A percentile compares a stretch with the other conserved stretches of the same genome.
Conservation (phyloP, 1,140 invertebrate species). For the Cotesia vestalis region DNA sequence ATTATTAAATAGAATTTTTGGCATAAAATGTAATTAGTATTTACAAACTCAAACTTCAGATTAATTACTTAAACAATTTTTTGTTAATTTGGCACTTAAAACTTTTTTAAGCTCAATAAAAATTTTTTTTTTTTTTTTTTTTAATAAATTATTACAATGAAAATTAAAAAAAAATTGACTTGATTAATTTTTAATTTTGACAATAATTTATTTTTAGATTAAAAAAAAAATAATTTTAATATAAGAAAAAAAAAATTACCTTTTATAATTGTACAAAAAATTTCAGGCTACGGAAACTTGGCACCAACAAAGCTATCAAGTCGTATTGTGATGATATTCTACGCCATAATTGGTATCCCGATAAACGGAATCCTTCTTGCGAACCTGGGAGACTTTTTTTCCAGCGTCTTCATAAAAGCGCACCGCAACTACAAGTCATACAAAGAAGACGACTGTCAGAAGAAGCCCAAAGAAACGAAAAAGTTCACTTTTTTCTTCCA, state of each 20-base stretch:
- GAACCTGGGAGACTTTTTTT: conserved; percentile 83
- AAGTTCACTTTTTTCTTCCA: conserved; percentile 78
- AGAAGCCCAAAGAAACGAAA: conserved; percentile 67
- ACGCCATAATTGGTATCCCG: conserved; percentile 93
- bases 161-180: too few relatives aligned
- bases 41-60: too few relatives aligned
- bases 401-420: conserved; percentile 77
- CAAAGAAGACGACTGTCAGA: conserved; percentile 60
- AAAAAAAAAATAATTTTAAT: too few relatives aligned
- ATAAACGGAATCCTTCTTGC: conserved; percentile 88
- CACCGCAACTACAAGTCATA: conserved; percentile 81
- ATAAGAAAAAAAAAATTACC: background rate
- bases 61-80: too few relatives aligned
- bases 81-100: too few relatives aligned
- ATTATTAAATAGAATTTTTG: too few relatives aligned
- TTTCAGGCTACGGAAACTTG: conserved; percentile 87
- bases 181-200: too few relatives aligned
- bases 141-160: too few relatives aligned
- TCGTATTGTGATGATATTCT: conserved; percentile 90
- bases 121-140: background rate
- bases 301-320: conserved; percentile 84
- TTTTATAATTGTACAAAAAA: too few relatives aligned
- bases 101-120: background rate
- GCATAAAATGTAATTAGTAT: too few relatives aligned
- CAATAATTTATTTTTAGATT: too few relatives aligned